Evolutionary conservation across 37 sponge, comb jelly and placozoan genomes (phyloP), one percentile per base, ranked within the genome.

Genomic region (Spongilla lacustris): DNA sequence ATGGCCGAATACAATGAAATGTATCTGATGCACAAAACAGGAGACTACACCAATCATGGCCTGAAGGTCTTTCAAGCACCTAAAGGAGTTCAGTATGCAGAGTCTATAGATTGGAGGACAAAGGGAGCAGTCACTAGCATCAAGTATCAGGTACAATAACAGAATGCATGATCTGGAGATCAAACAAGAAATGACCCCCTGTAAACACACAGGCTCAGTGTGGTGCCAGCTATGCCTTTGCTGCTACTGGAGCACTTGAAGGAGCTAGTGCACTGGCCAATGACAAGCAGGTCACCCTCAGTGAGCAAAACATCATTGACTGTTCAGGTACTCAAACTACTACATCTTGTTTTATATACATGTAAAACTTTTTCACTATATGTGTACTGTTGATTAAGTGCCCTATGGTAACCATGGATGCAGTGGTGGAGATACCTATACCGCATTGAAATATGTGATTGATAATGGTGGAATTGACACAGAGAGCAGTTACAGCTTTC

Each of bases 171-270:
- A 29, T 82, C 11, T 17, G 12, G 10, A 34, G 29, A 78, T 21
- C 10, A 24, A 73, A 13, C 21, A 17, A 19, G 13, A 17, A 23
- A 23, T 34, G 13, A 73, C 3, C 25, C 1, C 13, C 19, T 22
- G 14, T 22, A 1, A 31, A 19, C 17, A 34, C 77, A 68, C 50
- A 89, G 92, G 90, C 91, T 23, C 74, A 87, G 69, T 97, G 97
- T 86, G 97, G 97, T 28, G 87, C 95, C 25, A 96, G 97, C 73
- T 97, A 94, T 94, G 93, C 97, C 24, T 97, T 97, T 83, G 90
- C 93, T 87, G 88, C 97, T 10, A 90, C 90, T 27, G 97, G 93
- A 22, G 83, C 93, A 29, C 89, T 97, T 2, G 96, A 97, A 75
- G 97, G 97, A 68, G 89, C 87, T 22, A 84, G 78, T 24, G 71